phyloP scores from a whole-genome alignment of 92 coral and sea anemone species.

The Epizoanthus stellaris region DNA sequence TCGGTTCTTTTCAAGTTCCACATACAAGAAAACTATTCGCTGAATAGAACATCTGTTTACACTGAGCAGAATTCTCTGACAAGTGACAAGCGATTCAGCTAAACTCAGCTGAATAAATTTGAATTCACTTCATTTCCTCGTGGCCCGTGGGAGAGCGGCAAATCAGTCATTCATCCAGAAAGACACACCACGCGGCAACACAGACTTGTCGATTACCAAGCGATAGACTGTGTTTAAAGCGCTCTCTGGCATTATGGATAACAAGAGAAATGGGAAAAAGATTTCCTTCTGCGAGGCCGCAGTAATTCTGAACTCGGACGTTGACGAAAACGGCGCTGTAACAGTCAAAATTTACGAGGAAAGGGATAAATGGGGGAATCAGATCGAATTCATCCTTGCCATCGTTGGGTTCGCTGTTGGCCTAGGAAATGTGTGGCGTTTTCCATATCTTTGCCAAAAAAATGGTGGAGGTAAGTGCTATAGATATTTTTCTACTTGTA shows the following conservation, averaged over 20 bases:
- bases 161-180: conserved; percentile 23
- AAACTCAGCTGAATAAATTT: conserved; percentile 42
- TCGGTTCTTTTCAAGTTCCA: not conserved
- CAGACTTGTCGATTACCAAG: not conserved
- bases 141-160: not conserved
- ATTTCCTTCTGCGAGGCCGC: conserved; percentile 41
- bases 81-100: conserved; percentile 35
- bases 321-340: conserved; percentile 45
- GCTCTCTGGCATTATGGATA: not conserved
- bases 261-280: conserved; percentile 29
- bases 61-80: not conserved
- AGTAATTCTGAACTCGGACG: conserved; percentile 31
- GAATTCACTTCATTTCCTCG: conserved; percentile 29
- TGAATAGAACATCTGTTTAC: conserved; percentile 13
- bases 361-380: conserved; percentile 42
- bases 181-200: conserved; percentile 13
- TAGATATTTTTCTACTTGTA: not conserved
- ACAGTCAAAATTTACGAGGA: conserved; percentile 40
- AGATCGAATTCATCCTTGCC: conserved; percentile 35
- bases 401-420: conserved; percentile 42
- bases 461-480: conserved; percentile 34
- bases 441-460: conserved; percentile 44
- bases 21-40: not conserved
- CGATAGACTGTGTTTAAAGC: too few relatives aligned
- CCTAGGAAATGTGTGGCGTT: conserved; percentile 44